phyloP scores from a whole-genome alignment of 2,888 invertebrate genomes.

The Drymonia ruficornis region DNA sequence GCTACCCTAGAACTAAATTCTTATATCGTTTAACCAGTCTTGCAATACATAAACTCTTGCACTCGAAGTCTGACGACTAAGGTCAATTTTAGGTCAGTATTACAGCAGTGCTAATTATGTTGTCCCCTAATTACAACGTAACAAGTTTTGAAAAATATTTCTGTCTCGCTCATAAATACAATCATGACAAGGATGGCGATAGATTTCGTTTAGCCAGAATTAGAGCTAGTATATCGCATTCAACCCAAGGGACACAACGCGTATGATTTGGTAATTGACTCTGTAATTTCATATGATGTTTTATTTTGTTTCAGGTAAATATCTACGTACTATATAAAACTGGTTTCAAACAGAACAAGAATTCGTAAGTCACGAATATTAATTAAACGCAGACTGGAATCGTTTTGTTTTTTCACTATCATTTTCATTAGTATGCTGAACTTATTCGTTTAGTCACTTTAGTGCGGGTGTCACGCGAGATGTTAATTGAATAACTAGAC shows the following conservation, averaged over 20 bases:
- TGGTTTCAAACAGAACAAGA: not conserved
- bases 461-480: not conserved
- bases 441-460: not conserved
- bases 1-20: too few relatives aligned
- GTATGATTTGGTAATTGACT: not conserved
- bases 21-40: too few relatives aligned
- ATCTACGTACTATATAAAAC: constrained; percentile 1
- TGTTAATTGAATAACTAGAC: not conserved
- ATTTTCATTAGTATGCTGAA: not conserved
- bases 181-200: too few relatives aligned
- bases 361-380: constrained; percentile 6
- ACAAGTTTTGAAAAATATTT: too few relatives aligned
- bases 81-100: too few relatives aligned
- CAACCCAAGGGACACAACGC: not conserved
- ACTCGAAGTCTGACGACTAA: too few relatives aligned
- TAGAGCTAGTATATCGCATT: too few relatives aligned
- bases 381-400: not conserved
- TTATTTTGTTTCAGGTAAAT: constrained; percentile 25
- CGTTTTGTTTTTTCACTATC: not conserved
- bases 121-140: too few relatives aligned
- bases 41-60: too few relatives aligned
- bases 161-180: too few relatives aligned
- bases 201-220: too few relatives aligned
- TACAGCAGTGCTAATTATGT: too few relatives aligned
- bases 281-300: not conserved